Conservation (phyloP, 2,888 invertebrate genomes). For the Syritta pipiens region DNA sequence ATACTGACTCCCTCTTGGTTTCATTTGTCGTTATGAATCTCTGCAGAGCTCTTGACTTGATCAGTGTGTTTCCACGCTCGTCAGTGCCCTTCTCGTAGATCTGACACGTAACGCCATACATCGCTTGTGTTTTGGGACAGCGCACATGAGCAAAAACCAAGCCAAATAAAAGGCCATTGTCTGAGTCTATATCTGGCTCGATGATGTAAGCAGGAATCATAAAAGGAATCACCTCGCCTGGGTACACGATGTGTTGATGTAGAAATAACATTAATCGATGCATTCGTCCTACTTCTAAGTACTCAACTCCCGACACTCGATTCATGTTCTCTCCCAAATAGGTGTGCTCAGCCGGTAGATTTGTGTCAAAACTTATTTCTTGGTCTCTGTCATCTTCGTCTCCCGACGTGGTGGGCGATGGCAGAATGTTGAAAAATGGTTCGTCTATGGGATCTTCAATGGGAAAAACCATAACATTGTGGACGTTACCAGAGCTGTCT, state of each 20-base stretch:
- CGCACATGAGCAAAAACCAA: conserved; percentile 76
- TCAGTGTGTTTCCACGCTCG: conserved; percentile 79
- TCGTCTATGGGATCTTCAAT: too few species aligned
- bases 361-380: conserved; percentile 79
- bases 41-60: conserved; percentile 88
- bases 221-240: conserved; percentile 89
- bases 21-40: conserved; percentile 81
- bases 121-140: conserved; percentile 66
- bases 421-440: too few species aligned
- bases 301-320: conserved; percentile 83
- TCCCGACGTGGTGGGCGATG: too few species aligned
- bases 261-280: conserved; percentile 82
- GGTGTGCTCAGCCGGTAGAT: conserved; percentile 81
- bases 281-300: conserved; percentile 81
- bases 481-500: too few species aligned
- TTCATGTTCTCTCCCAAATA: conserved; percentile 80
- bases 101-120: conserved; percentile 79
- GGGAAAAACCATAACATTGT: too few species aligned
- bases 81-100: conserved; percentile 78
- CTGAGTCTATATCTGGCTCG: conserved; percentile 73
- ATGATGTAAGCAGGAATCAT: conserved; percentile 80
- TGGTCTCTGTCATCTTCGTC: neutral
- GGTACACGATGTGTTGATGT: conserved; percentile 84
- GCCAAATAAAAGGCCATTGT: conserved; percentile 77
- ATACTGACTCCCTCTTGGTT: conserved; percentile 74